Conservation (phyloP, 2,888 invertebrate species). For the Agrilus biguttatus region DNA sequence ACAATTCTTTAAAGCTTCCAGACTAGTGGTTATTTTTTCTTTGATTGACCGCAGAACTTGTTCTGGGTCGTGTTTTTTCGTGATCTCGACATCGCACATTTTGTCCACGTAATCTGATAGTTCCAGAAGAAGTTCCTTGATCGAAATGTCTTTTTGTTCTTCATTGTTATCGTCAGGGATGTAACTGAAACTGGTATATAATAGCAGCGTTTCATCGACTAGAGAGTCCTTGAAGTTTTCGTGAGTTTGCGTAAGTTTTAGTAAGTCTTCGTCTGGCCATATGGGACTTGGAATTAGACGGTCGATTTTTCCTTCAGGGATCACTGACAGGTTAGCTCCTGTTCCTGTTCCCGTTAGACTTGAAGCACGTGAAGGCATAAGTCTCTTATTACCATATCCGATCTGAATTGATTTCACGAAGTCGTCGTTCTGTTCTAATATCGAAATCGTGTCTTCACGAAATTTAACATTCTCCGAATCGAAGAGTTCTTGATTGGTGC, state of each 20-base stretch:
- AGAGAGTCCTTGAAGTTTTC: slow-evolving; percentile 23
- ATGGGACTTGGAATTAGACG: slow-evolving; percentile 29
- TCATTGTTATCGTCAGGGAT: slow-evolving; percentile 14
- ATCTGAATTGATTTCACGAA: slow-evolving; percentile 28
- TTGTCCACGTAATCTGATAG: slow-evolving; percentile 27
- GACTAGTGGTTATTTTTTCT: slow-evolving; percentile 23
- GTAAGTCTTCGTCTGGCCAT: slow-evolving; percentile 22
- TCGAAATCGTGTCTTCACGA: slow-evolving; percentile 20
- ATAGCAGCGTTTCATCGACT: slow-evolving; percentile 27
- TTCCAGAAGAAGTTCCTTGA: slow-evolving; percentile 29
- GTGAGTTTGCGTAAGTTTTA: slow-evolving; percentile 4
- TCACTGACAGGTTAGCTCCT: slow-evolving; percentile 22
- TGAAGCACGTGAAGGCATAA: slow-evolving; percentile 18
- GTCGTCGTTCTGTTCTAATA: slow-evolving; percentile 27
- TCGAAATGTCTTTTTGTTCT: slow-evolving; percentile 17
- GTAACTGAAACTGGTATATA: slow-evolving; percentile 26
- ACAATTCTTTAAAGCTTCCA: slow-evolving; percentile 22
- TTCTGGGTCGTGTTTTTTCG: slow-evolving; percentile 22
- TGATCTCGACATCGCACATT: slow-evolving; percentile 22
- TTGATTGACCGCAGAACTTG: slow-evolving; percentile 28
- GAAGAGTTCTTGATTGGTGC: slow-evolving; percentile 16
- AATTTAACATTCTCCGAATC: slow-evolving; percentile 16
- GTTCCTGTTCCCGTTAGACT: slow-evolving; percentile 22
- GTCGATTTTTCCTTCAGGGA: slow-evolving; percentile 33
- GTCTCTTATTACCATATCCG: slow-evolving; percentile 17